Percentiles rank a stretch among this genome's conserved stretches.
phyloP scores from a whole-genome alignment of 2,888 invertebrate species.

The Aporophyla nigra region DNA sequence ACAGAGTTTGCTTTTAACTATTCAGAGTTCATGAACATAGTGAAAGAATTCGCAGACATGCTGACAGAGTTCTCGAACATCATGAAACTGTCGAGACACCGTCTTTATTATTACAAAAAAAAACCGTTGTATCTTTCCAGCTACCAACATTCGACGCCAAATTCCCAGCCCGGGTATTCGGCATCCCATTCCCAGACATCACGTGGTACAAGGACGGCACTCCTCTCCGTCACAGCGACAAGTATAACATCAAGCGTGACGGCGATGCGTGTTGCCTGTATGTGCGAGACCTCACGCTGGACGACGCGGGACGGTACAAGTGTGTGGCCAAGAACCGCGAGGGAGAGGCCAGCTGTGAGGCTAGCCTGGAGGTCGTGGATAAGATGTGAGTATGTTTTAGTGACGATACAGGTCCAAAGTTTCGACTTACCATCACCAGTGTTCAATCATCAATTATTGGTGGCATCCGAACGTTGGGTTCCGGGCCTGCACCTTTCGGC shows the following conservation, averaged over 20 bases:
- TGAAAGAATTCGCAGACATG: neutral
- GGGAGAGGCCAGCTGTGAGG: constrained; percentile 94
- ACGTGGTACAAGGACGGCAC: constrained; percentile 96
- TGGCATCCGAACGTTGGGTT: neutral
- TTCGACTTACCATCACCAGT: neutral
- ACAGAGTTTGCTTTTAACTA: too few species aligned
- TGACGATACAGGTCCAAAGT: neutral
- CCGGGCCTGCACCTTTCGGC: neutral
- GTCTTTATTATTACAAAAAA: neutral
- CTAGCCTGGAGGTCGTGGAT: constrained; percentile 94
- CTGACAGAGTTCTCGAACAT: neutral
- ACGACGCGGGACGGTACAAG: constrained; percentile 94
- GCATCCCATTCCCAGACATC: constrained; percentile 96
- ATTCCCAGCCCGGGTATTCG: constrained; percentile 95
- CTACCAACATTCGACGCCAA: constrained; percentile 95
- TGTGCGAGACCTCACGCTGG: constrained; percentile 92
- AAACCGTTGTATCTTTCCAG: constrained; percentile 76
- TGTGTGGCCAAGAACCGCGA: constrained; percentile 95
- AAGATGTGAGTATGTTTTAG: constrained; percentile 92
- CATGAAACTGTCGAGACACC: neutral
- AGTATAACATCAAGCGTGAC: constrained; percentile 94
- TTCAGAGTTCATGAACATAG: too few species aligned
- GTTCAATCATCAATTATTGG: neutral
- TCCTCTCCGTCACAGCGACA: constrained; percentile 93
- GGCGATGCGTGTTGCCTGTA: constrained; percentile 95